These are phyloP conservation scores for Oncorhynchus masou DNA, from an alignment of 2,113 vertebrate genomes.

Conservation along the genomic window DNA sequence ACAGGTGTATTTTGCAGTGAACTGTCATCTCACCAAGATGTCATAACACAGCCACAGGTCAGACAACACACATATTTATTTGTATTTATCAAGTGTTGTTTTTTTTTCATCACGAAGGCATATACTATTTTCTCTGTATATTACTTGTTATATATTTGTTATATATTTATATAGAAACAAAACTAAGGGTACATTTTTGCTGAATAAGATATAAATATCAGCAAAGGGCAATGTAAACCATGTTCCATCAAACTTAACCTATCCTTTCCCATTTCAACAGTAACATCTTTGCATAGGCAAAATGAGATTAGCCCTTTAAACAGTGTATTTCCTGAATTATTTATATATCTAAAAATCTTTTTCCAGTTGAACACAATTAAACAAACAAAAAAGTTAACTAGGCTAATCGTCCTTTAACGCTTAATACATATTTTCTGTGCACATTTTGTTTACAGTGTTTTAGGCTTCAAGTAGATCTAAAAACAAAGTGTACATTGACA, in stretches of 20 bases:
- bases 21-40: conserved; percentile 56
- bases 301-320: conserved; percentile 84
- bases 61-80: conserved; percentile 74
- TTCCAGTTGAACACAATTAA: conserved; percentile 62
- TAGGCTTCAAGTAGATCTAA: conserved; percentile 84
- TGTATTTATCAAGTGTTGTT: conserved; percentile 62
- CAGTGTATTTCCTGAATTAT: conserved; percentile 82
- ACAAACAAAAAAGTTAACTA: conserved; percentile 53
- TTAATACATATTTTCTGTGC: conserved; percentile 73
- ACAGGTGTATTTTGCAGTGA: neutral
- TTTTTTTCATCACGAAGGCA: conserved; percentile 73
- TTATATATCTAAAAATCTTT: conserved; percentile 74
- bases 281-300: conserved; percentile 84
- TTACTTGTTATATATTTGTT: conserved; percentile 60
- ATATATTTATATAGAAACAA: conserved; percentile 67
- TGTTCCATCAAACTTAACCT: conserved; percentile 67
- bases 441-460: conserved; percentile 81
- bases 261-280: conserved; percentile 67
- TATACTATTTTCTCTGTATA: conserved; percentile 71
- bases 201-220: conserved; percentile 74
- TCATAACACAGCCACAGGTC: conserved; percentile 71
- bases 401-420: conserved; percentile 56
- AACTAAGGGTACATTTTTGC: conserved; percentile 74
- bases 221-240: conserved; percentile 80
- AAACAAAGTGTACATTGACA: conserved; percentile 72